These are phyloP conservation scores for Stegana nigrithorax DNA, from an alignment of 2,888 invertebrate genomes.

Conservation along the genomic window DNA sequence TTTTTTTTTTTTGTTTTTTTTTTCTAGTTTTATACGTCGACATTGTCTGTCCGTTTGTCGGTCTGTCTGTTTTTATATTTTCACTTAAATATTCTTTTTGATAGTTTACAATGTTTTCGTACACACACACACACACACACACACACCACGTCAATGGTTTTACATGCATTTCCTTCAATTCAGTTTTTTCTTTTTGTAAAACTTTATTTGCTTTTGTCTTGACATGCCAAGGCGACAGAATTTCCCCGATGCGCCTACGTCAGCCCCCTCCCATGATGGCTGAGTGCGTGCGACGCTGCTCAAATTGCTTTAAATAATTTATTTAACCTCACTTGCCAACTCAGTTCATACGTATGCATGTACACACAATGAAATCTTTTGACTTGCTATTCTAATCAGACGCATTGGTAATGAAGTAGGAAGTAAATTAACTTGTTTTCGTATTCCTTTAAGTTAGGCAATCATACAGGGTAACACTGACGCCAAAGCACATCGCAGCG, in stretches of 20 bases:
- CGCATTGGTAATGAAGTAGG: constrained; percentile 33
- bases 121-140: too few species aligned
- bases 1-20: neutral
- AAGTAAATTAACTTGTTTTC: constrained; percentile 23
- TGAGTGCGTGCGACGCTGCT: neutral
- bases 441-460: neutral
- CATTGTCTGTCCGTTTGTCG: too few species aligned
- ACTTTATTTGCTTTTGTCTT: constrained; percentile 14
- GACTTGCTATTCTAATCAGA: neutral
- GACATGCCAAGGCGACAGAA: constrained; percentile 12
- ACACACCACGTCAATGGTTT: too few species aligned
- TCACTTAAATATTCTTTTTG: neutral
- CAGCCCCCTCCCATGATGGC: too few species aligned
- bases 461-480: neutral
- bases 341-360: neutral
- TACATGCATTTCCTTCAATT: neutral
- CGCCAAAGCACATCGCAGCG: too few species aligned
- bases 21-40: too few species aligned
- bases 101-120: too few species aligned
- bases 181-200: neutral
- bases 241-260: neutral
- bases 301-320: neutral
- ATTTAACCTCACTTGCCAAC: neutral
- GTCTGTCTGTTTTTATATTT: too few species aligned
- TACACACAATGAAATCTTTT: neutral